Evolutionary conservation across 1,140 invertebrate genomes (phyloP).

Genomic region (Cyclina sinensis): DNA sequence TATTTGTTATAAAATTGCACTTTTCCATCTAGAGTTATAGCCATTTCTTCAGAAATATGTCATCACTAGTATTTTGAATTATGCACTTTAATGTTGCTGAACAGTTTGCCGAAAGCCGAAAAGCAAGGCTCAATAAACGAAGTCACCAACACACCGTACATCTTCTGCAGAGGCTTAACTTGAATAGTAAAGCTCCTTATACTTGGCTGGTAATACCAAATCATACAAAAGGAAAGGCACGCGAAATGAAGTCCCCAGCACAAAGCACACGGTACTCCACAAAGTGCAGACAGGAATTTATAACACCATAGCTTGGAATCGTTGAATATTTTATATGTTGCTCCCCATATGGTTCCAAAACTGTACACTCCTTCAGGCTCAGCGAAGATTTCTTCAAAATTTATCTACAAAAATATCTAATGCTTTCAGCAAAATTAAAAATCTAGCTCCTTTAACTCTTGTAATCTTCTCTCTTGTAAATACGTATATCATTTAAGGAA

Average conservation of each 20-base stretch:
- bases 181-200: conserved; percentile 87
- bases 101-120: conserved; percentile 35
- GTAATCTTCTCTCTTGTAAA: too few relatives aligned
- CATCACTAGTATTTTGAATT: neutral
- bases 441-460: too few relatives aligned
- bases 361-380: conserved; percentile 92
- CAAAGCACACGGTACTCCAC: conserved; percentile 90
- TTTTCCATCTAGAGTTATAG: neutral
- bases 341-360: conserved; percentile 91
- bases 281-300: conserved; percentile 90
- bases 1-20: neutral
- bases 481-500: too few relatives aligned
- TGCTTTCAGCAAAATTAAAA: too few relatives aligned
- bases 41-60: neutral
- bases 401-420: conserved; percentile 31
- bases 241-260: conserved; percentile 91
- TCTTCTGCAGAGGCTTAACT: conserved; percentile 75
- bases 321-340: conserved; percentile 90
- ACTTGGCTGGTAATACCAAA: conserved; percentile 85
- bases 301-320: conserved; percentile 91
- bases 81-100: conserved; percentile 48
- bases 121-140: conserved; percentile 56
- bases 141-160: conserved; percentile 18
- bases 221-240: conserved; percentile 89
- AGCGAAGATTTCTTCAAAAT: conserved; percentile 92